Percentiles rank a stretch among this genome's conserved stretches.
Conservation (phyloP, 92 coral and sea anemone genomes). For the Siderastrea siderea region DNA sequence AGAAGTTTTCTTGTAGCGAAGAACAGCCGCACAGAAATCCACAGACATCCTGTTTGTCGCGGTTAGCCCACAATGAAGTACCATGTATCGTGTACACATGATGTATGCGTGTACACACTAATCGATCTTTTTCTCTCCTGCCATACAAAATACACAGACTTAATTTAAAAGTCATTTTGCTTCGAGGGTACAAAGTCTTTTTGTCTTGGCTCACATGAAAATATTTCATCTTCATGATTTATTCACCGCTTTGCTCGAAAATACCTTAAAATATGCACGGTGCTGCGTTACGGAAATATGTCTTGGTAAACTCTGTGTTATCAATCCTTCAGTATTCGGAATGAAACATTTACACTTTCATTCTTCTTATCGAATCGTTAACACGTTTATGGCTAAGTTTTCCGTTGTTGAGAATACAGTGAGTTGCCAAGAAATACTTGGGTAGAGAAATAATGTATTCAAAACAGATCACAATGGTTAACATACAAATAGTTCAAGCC, state of each 20-base stretch:
- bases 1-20: background rate
- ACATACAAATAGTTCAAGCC: no score
- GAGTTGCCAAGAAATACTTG: no score
- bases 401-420: no score
- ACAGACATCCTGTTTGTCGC: conserved; percentile 4
- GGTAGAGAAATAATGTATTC: no score
- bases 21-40: background rate
- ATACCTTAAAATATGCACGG: background rate
- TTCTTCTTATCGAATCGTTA: no score
- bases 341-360: no score
- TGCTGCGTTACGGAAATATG: background rate
- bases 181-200: background rate
- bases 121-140: background rate
- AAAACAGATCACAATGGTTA: no score
- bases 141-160: background rate
- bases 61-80: background rate
- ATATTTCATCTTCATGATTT: background rate
- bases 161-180: background rate
- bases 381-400: no score
- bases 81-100: background rate
- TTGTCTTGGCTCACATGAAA: background rate
- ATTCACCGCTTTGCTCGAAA: background rate
- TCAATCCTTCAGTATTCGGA: no score
- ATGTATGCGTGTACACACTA: background rate
- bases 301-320: background rate